A percentile compares a stretch with the other conserved stretches of the same genome.
Evolutionary conservation across 2,113 vertebrate genomes (phyloP).

Genomic region (Casuarius casuarius): DNA sequence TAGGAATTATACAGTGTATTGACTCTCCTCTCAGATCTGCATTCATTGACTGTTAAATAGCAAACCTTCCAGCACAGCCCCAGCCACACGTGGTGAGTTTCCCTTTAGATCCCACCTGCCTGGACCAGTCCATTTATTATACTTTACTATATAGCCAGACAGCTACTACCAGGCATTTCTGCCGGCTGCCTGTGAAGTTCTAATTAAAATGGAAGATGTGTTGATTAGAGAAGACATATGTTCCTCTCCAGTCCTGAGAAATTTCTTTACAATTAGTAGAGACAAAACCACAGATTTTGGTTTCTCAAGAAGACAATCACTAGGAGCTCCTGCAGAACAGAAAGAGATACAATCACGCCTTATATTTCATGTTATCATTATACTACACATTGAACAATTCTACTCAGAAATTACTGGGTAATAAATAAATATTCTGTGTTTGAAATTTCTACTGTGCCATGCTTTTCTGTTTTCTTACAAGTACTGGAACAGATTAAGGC

Average conservation of each 20-base stretch:
- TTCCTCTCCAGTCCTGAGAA: background rate
- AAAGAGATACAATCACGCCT: background rate
- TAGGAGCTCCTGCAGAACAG: background rate
- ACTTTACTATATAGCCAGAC: background rate
- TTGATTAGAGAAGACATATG: background rate
- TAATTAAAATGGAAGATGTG: background rate
- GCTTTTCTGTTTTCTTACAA: background rate
- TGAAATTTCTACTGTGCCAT: background rate
- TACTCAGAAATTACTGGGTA: background rate
- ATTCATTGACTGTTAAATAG: background rate
- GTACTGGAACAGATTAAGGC: background rate
- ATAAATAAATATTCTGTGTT: background rate
- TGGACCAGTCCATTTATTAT: background rate
- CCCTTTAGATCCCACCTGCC: background rate
- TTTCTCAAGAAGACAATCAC: background rate
- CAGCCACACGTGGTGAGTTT: background rate
- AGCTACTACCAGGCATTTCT: background rate
- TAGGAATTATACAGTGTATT: background rate
- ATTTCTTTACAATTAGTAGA: background rate
- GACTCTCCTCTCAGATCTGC: background rate
- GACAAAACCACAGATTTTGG: background rate
- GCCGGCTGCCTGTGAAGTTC: background rate
- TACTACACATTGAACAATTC: rapidly evolving
- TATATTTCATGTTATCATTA: background rate
- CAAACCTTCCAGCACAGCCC: background rate